These are phyloP conservation scores for Hephaestus fuliginosus DNA, from an alignment of 2,797 vertebrate species.

Conservation along the genomic window DNA sequence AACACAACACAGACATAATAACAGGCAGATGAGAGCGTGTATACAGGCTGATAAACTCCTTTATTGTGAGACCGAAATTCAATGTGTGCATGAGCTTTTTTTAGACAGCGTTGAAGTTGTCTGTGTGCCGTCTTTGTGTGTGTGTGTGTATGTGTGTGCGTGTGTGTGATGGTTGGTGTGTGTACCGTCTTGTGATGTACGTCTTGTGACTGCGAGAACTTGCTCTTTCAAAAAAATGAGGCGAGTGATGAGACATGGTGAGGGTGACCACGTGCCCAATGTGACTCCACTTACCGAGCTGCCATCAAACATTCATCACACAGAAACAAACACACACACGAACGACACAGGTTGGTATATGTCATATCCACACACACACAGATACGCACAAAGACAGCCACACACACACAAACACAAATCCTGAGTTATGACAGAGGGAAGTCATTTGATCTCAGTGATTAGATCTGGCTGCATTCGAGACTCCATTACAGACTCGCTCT, in stretches of 20 bases:
- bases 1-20: conserved; percentile 43
- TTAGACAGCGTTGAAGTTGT: conserved; percentile 27
- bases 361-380: conserved; percentile 23
- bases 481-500: conserved; percentile 67
- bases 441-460: conserved; percentile 80
- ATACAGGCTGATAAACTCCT: neutral
- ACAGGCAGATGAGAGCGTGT: conserved; percentile 15
- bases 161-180: conserved; percentile 32
- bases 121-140: conserved; percentile 57
- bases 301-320: conserved; percentile 28
- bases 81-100: conserved; percentile 29
- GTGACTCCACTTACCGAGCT: conserved; percentile 78
- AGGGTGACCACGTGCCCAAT: conserved; percentile 62
- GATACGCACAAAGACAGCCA: neutral
- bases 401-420: conserved; percentile 41
- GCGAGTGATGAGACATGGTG: conserved; percentile 69
- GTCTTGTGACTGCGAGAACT: conserved; percentile 80
- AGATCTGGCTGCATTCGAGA: conserved; percentile 74
- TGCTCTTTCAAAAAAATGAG: conserved; percentile 64
- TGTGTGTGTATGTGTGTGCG: conserved; percentile 23
- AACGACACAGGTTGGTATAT: conserved; percentile 14
- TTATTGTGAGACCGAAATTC: conserved; percentile 25
- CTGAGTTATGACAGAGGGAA: conserved; percentile 69
- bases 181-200: conserved; percentile 79
- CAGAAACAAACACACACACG: conserved; percentile 32